Evolutionary conservation across 2,797 vertebrate genomes (phyloP), one percentile per base, ranked within the genome.

Genomic region (Sparidentex hasta): DNA sequence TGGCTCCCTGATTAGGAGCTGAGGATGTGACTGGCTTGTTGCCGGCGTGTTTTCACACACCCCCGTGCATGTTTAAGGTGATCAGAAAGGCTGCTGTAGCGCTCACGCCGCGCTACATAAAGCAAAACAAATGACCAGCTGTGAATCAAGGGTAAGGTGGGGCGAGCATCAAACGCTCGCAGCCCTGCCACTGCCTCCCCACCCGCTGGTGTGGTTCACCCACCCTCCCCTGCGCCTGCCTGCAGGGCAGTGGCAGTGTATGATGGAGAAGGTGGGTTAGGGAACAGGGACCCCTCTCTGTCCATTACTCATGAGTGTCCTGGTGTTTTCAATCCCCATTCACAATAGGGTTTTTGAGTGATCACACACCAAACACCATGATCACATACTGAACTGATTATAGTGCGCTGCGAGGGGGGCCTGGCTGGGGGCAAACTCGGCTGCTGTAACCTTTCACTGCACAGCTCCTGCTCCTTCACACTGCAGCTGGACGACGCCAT

Each of bases 261-360:
- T 85, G 87, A 88, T 87, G 76, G 83, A 84, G 83, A 54, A 76
- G 86, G 78, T 65, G 62, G 75, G 83, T 59, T 64, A 57, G 81
- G 72, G 78, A 78, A 80, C 72, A 51, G 78, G 78, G 81, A 86
- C 83, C 86, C 82, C 64, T 47, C 80, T 81, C 78, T 82, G 84
- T 82, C 82, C 88, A 91, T 93, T 88, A 88, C 90, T 93, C 86
- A 90, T 47, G 72, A 76, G 81, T n/a, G 74, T 83, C 90, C 91
- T 58, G 87, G 88, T 88, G 91, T 92, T 92, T 93, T 88, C 90
- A 93, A 91, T 92, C 91, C 88, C 76, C 82, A 56, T 75, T 90
- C 91, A 82, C 91, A 79, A 87, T 83, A 69, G 90, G 91, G 71
- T 80, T 81, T 88, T 73, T 88, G 84, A 92, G 82, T 73, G 88